Evolutionary conservation across 2,113 vertebrate genomes (phyloP).

Genomic region (Caretta caretta): DNA sequence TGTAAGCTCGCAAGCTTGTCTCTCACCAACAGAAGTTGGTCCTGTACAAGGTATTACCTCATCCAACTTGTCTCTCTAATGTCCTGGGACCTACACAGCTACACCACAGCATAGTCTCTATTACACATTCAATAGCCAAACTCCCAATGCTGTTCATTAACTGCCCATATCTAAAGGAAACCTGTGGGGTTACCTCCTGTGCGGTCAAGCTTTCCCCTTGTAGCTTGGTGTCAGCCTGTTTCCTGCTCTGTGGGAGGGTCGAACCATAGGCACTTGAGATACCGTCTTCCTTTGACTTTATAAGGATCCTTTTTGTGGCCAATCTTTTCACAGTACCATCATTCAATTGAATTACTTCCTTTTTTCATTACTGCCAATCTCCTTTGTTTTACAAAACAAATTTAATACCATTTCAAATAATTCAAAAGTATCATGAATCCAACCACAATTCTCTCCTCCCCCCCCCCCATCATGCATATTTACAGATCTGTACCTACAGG

Average conservation of each 20-base stretch:
- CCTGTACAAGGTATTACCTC: neutral
- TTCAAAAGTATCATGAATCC: neutral
- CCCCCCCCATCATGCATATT: too few relatives aligned
- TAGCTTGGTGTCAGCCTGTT: neutral
- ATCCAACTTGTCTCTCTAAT: fast-evolving
- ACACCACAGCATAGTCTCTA: neutral
- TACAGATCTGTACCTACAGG: neutral
- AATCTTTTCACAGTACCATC: neutral
- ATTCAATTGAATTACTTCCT: neutral
- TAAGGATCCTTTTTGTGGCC: neutral
- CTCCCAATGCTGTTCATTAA: neutral
- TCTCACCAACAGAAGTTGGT: neutral
- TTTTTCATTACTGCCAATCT: neutral
- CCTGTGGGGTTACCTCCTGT: neutral
- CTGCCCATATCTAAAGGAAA: fast-evolving
- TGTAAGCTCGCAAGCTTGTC: neutral
- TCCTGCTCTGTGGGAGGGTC: neutral
- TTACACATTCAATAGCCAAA: neutral
- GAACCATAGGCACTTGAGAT: neutral
- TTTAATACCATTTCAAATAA: neutral
- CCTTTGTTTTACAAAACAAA: neutral
- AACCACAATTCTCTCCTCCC: neutral
- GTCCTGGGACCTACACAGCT: neutral
- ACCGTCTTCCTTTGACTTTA: neutral
- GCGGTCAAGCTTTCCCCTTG: neutral